Percentiles rank a stretch among this genome's conserved stretches.
These are phyloP conservation scores for Alviniconcha marisindica DNA, from an alignment of 1,140 invertebrate species.

Conservation along the genomic window DNA sequence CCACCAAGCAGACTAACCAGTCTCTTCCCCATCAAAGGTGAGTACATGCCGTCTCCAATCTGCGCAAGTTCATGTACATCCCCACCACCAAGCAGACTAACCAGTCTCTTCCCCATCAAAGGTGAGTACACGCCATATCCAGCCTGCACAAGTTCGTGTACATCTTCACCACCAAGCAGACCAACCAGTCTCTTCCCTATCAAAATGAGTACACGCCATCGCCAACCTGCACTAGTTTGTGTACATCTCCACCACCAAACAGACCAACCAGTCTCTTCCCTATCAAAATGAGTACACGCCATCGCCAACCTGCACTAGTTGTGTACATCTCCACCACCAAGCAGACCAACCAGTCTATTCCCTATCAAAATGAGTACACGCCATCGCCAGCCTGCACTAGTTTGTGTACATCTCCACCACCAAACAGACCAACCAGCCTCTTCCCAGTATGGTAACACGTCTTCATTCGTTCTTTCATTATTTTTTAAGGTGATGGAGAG, in stretches of 20 bases:
- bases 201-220: slow-evolving; percentile 77
- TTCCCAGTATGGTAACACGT: background rate
- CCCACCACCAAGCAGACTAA: background rate
- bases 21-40: slow-evolving; percentile 24
- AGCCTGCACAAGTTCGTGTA: slow-evolving; percentile 73
- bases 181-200: background rate
- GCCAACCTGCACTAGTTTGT: slow-evolving; percentile 72
- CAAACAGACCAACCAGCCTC: background rate
- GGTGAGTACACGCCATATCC: slow-evolving; percentile 78
- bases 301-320: slow-evolving; percentile 74
- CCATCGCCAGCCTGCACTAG: slow-evolving; percentile 71
- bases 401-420: slow-evolving; percentile 61
- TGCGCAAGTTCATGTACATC: slow-evolving; percentile 71
- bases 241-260: slow-evolving; percentile 46
- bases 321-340: slow-evolving; percentile 73
- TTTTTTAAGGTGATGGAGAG: too few species aligned
- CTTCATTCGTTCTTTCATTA: too few species aligned
- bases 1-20: slow-evolving; percentile 68
- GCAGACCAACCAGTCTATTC: slow-evolving; percentile 52
- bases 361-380: slow-evolving; percentile 76
- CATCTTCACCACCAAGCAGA: background rate
- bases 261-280: slow-evolving; percentile 10
- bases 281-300: slow-evolving; percentile 77
- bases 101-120: background rate
- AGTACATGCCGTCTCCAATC: slow-evolving; percentile 78